phyloP scores from a whole-genome alignment of 1,140 invertebrate genomes.

The Macrobrachium nipponense region DNA sequence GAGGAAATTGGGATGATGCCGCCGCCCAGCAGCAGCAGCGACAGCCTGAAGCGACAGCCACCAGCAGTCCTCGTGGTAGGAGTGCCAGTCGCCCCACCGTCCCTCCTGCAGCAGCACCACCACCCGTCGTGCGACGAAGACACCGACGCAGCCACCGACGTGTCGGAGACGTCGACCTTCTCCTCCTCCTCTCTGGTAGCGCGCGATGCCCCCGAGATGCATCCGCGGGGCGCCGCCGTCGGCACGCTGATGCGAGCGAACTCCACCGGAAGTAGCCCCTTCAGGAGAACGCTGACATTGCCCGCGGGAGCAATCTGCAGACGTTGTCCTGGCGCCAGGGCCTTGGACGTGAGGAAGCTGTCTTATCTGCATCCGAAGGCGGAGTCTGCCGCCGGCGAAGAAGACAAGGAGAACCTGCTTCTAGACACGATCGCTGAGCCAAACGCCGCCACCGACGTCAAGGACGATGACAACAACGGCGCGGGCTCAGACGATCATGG shows the following conservation, averaged over 20 bases:
- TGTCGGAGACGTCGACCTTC: too few relatives aligned
- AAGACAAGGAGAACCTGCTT: not conserved
- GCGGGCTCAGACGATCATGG: not conserved
- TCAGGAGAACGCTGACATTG: slow-evolving; percentile 43
- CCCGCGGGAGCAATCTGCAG: slow-evolving; percentile 37
- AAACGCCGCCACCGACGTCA: too few relatives aligned
- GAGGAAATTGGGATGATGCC: not conserved
- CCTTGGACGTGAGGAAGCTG: slow-evolving; percentile 4
- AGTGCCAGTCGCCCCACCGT: too few relatives aligned
- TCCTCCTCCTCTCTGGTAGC: not conserved
- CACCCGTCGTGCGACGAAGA: too few relatives aligned
- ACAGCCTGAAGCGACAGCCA: slow-evolving; percentile 6
- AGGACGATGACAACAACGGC: too few relatives aligned
- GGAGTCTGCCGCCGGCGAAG: not conserved
- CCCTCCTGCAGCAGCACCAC: too few relatives aligned
- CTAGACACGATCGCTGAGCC: too few relatives aligned
- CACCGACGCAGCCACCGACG: too few relatives aligned
- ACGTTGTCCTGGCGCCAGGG: slow-evolving; percentile 20
- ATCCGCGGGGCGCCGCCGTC: not conserved
- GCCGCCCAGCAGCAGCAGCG: not conserved
- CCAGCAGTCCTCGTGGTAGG: not conserved
- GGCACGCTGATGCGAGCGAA: not conserved
- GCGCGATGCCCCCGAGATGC: not conserved
- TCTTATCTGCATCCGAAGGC: slow-evolving; percentile 33
- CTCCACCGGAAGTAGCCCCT: not conserved